Evolutionary conservation across 2,888 invertebrate species (phyloP), one percentile per base, ranked within the genome.

Genomic region (Lysandra bellargus): DNA sequence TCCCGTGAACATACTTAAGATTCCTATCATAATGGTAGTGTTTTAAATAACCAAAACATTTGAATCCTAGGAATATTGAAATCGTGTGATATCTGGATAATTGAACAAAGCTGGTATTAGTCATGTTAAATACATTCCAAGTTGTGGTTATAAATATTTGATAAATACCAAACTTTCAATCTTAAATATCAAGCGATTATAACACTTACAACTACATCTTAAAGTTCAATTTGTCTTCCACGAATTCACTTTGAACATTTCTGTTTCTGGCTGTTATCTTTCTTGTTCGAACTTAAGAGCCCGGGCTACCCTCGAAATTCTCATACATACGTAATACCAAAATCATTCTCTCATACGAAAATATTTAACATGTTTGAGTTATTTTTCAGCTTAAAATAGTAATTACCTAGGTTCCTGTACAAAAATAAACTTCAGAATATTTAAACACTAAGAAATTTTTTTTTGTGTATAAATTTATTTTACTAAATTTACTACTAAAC

Each of bases 211-310:
- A 0, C 64, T 17, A 69, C 14, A 23, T 14, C 23, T 69, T 44
- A 78, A 78, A 78, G 64, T 33, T 33, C 2, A 17, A 17, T 69
- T 69, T 17, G 14, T 17, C 12, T 14, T 33, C 14, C 4, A 33
- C 14, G 64, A 23, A 5, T 33, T 77, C 9, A n/a, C 53, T 77
- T 77, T 3, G 30, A 17, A 44, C 4, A 78, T 78, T n/a, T 78
- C 49, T 49, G 49, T 49, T 78, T 78, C 69, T 69, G 69, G 69
- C 23, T 30, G 78, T 44, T 14, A 23, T 78, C 53, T 44, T 44
- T n/a, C 40, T n/a, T 49, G 75, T 23, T 49, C 61, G 14, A 60
- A 78, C 37, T 78, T 78, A 23, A 23, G 23, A 23, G 23, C 23
- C 23, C 23, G 23, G 23, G 23, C 23, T 23, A 23, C 23, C 23